Base-by-base conservation (phyloP, 92 coral and sea anemone species). In the Paragorgia papillata region DNA sequence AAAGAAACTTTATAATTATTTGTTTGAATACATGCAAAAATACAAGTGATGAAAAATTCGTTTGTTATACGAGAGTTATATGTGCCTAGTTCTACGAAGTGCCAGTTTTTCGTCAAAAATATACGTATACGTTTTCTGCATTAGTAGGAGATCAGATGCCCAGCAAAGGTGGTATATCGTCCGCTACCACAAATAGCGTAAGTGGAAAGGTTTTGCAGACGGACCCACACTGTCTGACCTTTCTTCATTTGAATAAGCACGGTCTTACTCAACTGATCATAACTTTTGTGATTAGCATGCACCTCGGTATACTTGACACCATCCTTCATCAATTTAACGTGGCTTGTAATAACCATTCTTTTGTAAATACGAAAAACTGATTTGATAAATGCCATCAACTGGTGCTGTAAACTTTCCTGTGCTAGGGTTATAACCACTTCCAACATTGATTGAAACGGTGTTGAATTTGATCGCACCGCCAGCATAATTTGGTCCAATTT, bases 391-490 rank as follows among this genome's bases (percentile, higher is more conserved):
- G 17, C 84, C 85, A 40, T 25, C 53, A 44, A 32, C 69, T 12
- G 85, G 85, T 0, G 85, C 85, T 20, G 79, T 80, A 57, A 80
- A 80, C 26, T 70, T 80, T 29, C 85, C 85, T 22, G 62, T 70
- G 21, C 44, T 59, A 17, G 54, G 35, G 60, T 57, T 41, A 25
- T 80, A 80, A 17, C 70, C 85, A 9, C 43, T 37, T 46, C 85
- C 85, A 37, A 70, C 24, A 46, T 80, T 80, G 13, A 80, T 31
- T 17, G 74, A 55, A 19, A 80, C 85, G 51, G 69, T 51, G 61
- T 80, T 80, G 39, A 80, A 80, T 48, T 70, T 80, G 62, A 80
- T 76, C 40, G 75, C 71, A 68, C 60, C 70, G 27, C 40, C 60
- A 56, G 74, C 79, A 68, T 80, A 70, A 50, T 44, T 80, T 15